phyloP scores from a whole-genome alignment of 2,888 invertebrate species.

The Schizotus pectinicornis region DNA sequence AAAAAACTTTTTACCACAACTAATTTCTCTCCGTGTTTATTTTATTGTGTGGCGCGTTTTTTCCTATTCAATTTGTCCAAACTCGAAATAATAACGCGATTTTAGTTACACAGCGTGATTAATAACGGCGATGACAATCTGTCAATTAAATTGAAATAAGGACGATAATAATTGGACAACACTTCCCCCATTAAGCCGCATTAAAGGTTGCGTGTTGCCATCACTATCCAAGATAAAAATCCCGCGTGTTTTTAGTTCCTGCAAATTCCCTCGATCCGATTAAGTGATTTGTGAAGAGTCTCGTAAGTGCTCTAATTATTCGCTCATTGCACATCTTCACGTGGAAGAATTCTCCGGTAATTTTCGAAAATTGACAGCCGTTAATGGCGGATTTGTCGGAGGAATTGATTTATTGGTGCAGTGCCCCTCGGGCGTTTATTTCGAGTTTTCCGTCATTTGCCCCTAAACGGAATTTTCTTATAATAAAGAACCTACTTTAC shows the following conservation, averaged over 20 bases:
- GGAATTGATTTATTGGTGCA: conserved; percentile 40
- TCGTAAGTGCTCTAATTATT: conserved; percentile 42
- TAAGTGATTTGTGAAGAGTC: conserved; percentile 43
- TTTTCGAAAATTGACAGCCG: conserved; percentile 11
- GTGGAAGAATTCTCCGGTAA: conserved; percentile 18
- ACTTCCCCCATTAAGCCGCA: background rate
- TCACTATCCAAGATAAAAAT: conserved; percentile 14
- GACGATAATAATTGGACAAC: background rate
- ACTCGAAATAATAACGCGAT: conserved; percentile 5
- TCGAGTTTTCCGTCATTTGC: conserved; percentile 52
- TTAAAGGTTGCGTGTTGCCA: too few species aligned
- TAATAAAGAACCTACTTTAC: conserved; percentile 54
- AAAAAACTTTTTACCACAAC: conserved; percentile 14
- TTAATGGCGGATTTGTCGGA: background rate
- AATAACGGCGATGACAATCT: background rate
- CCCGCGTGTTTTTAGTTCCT: conserved; percentile 4
- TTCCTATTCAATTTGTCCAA: conserved; percentile 13
- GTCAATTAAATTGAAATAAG: background rate
- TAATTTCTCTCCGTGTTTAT: conserved; percentile 3
- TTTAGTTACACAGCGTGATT: background rate
- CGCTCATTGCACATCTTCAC: conserved; percentile 32
- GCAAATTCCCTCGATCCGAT: conserved; percentile 30
- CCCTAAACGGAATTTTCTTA: conserved; percentile 51
- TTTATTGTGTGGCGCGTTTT: background rate
- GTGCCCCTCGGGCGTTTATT: conserved; percentile 40